These are phyloP conservation scores for Karalla daura DNA, from an alignment of 2,797 vertebrate species.

Conservation along the genomic window DNA sequence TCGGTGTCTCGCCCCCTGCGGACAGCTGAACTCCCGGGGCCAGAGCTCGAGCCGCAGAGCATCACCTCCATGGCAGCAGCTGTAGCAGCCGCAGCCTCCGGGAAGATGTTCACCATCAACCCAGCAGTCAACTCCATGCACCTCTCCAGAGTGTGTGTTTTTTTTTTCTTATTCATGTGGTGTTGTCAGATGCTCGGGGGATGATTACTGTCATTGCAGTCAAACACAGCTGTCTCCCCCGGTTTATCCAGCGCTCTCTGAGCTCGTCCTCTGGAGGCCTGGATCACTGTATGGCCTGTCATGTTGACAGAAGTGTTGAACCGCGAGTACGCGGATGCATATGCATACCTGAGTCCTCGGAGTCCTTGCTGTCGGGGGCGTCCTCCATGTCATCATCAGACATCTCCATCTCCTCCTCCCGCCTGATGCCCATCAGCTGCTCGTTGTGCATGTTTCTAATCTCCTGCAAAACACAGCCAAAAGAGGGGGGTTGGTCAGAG, in stretches of 20 bases:
- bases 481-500: conserved; percentile 25
- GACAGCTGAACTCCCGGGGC: too few species aligned
- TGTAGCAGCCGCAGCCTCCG: too few species aligned
- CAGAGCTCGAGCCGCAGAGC: too few species aligned
- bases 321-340: conserved; percentile 10
- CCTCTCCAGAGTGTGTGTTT: conserved; percentile 10
- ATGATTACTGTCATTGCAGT: conserved; percentile 49
- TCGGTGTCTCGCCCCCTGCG: too few species aligned
- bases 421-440: conserved; percentile 95
- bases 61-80: too few species aligned
- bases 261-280: conserved; percentile 45
- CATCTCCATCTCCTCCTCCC: conserved; percentile 99
- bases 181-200: conserved; percentile 30
- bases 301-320: conserved; percentile 35
- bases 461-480: conserved; percentile 85
- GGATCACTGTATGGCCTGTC: conserved; percentile 30
- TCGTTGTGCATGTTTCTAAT: conserved; percentile 97
- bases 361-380: conserved; percentile 88
- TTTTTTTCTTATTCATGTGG: conserved; percentile 29
- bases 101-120: conserved; percentile 28
- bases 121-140: conserved; percentile 31
- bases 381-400: conserved; percentile 96
- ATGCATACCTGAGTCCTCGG: conserved; percentile 82
- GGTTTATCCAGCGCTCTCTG: conserved; percentile 17
- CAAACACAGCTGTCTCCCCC: conserved; percentile 47